Evolutionary conservation across 2,888 invertebrate species (phyloP), one percentile per base, ranked within the genome.

Genomic region (Alcis repandata): DNA sequence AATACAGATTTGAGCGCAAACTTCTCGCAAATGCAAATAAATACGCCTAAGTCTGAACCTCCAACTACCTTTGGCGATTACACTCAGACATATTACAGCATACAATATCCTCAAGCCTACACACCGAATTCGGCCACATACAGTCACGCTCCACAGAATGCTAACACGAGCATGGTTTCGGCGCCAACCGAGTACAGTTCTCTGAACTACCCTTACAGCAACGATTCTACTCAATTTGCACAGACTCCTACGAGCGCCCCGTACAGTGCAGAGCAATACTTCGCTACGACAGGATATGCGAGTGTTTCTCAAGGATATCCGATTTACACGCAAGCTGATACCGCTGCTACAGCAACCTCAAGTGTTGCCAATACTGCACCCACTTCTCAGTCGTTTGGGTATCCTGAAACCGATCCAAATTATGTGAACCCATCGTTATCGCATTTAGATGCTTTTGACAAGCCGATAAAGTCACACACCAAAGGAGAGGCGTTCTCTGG

Each of bases 381-480:
- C 1, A 76, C 78, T 0, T 72, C 81, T 13, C 75, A 78, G 4
- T 69, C 79, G 0, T 86, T 83, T 51, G 72, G 74, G 1, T 79
- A 74, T 51, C 27, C 74, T 3, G 75, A 78, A 43, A 58, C 67
- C 0, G 78, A 79, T 20, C 46, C 72, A 1, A 74, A 57, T 22
- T 82, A 79, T 52, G 51, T 27, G 11, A 80, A 76, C 63, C 77
- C 84, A 1, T 71, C 78, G 1, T 59, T 91, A 33, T 74, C 89
- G 0, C 84, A 89, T 59, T 61, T 91, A 1, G 92, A 91, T 41
- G 85, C 86, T 1, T 72, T 84, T 0, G 93, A 93, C 68, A 84
- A 88, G 67, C 92, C 93, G 1, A 93, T 93, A 17, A 92, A 90
- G 60, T 93, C 93, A 0, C 92, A 92, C 62, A 87, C 88, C 0